These are phyloP conservation scores for Epinephelus moara DNA, from an alignment of 2,113 vertebrate genomes.

Conservation along the genomic window DNA sequence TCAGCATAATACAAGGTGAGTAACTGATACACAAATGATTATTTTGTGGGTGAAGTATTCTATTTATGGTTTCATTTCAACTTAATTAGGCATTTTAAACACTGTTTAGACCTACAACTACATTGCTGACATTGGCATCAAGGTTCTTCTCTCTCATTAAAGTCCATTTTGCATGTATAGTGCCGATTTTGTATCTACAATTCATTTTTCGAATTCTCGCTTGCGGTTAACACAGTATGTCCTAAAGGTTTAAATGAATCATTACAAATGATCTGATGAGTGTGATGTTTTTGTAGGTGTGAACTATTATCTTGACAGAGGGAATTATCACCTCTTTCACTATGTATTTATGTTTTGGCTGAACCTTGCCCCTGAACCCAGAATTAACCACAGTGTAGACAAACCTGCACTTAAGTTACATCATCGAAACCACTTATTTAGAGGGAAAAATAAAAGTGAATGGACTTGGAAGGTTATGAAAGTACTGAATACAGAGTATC, in stretches of 20 bases:
- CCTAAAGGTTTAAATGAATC: neutral
- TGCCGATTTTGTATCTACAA: neutral
- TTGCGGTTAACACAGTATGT: neutral
- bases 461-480: neutral
- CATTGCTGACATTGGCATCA: neutral
- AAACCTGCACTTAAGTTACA: slow-evolving; percentile 5
- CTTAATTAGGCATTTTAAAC: neutral
- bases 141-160: neutral
- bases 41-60: too few species aligned
- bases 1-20: too few species aligned
- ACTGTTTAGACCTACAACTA: neutral
- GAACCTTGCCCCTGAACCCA: neutral
- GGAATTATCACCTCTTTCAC: neutral
- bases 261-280: neutral
- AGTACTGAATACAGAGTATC: too few species aligned
- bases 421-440: slow-evolving; percentile 35
- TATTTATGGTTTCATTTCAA: too few species aligned
- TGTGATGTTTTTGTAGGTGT: neutral
- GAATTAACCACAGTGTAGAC: slow-evolving; percentile 15
- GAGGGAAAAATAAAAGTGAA: slow-evolving; percentile 1
- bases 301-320: slow-evolving; percentile 1
- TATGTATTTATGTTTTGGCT: slow-evolving; percentile 21
- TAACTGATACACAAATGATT: too few species aligned
- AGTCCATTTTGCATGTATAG: neutral
- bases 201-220: too few species aligned